These are phyloP conservation scores for Oophaga sylvatica DNA, from an alignment of 2,797 vertebrate species.

Conservation along the genomic window DNA sequence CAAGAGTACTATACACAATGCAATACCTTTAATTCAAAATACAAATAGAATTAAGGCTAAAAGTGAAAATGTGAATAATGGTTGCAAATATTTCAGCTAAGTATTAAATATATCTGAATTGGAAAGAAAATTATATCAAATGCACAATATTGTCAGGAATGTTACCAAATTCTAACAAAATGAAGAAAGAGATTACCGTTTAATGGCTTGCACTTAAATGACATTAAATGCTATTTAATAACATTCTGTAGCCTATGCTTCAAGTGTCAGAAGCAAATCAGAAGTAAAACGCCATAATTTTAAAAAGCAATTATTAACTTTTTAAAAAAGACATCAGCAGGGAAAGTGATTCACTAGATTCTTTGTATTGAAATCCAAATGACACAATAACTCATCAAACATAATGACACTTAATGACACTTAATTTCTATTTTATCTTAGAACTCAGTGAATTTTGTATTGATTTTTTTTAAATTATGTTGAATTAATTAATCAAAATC, in stretches of 20 bases:
- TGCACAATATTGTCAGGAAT: background rate
- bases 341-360: slow-evolving; percentile 22
- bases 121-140: background rate
- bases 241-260: slow-evolving; percentile 18
- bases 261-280: slow-evolving; percentile 31
- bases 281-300: slow-evolving; percentile 13
- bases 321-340: slow-evolving; percentile 15
- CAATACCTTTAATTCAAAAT: background rate
- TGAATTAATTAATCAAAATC: slow-evolving; percentile 38
- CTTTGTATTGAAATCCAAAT: slow-evolving; percentile 33
- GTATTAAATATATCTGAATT: background rate
- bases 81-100: background rate
- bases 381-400: slow-evolving; percentile 47
- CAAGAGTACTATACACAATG: background rate
- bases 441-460: slow-evolving; percentile 18
- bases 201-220: slow-evolving; percentile 9
- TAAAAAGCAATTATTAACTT: slow-evolving; percentile 28
- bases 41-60: background rate
- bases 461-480: slow-evolving; percentile 36
- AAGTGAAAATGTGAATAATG: slow-evolving; percentile 5
- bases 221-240: slow-evolving; percentile 2
- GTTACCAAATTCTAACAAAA: slow-evolving; percentile 14
- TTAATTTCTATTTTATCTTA: slow-evolving; percentile 38
- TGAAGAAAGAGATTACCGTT: background rate
- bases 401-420: slow-evolving; percentile 37